Base-by-base conservation (phyloP, 2,888 invertebrate genomes). In the Blera fallax region DNA sequence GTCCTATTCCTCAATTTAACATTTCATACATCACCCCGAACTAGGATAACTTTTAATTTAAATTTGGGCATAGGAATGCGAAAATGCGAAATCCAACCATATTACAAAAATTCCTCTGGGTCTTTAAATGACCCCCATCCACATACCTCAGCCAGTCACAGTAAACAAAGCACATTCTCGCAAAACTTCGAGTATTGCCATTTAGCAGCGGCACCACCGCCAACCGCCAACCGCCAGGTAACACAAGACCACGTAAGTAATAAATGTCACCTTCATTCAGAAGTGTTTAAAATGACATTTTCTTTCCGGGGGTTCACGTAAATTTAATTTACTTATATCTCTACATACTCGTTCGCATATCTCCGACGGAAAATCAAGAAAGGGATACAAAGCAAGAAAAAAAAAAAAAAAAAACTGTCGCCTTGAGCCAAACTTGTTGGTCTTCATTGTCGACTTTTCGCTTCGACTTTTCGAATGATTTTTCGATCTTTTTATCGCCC, bases 241-340 rank as follows among this genome's bases (percentile, higher is more conserved):
- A 79, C 62, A 73, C 73, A 79, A 84, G 67, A 78, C 78, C 64
- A 60, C 52, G 82, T 78, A 83, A 80, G 83, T 80, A 80, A 84
- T 84, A 84, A 84, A 84, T 74, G 84, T 84, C 84, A 80, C 84
- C 84, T 84, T 74, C 80, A 80, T 84, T 84, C 84, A 84, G 74
- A 84, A 84, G 84, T 84, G 84, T 84, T 84, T 84, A 80, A 84
- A 80, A 84, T 80, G 73, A 84, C 79, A 84, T 74, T 84, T 84
- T 80, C 84, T 80, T 84, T 84, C 84, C 84, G 84, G 84, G 80
- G 56, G 84, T 80, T 83, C 83, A 83, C 72, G 83, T 78, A 83
- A 78, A 83, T 83, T 78, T 65, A 54, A 67, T 78, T 82, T 70
- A 69, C 78, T 78, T 78, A 52, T 48, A 67, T 69, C 43, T 76